Evolutionary conservation across 2,888 invertebrate genomes (phyloP).

Genomic region (Frankliniella intonsa): DNA sequence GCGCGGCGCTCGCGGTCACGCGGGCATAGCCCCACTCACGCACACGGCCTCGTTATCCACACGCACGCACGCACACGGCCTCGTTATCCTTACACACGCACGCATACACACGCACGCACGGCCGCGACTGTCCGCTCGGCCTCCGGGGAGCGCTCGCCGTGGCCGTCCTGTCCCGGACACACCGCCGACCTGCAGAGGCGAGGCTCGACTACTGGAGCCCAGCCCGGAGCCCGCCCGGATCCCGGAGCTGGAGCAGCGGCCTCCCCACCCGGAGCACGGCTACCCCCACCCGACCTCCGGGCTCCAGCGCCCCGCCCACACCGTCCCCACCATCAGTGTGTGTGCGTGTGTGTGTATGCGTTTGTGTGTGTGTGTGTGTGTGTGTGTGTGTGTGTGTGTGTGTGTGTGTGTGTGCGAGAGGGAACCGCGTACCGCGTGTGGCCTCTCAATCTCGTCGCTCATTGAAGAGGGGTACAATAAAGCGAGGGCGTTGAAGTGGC

Average conservation of each 20-base stretch:
- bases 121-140: not conserved
- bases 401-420: too few relatives aligned
- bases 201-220: not conserved
- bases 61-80: not conserved
- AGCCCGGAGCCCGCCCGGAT: not conserved
- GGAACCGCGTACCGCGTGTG: too few relatives aligned
- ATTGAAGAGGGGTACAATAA: too few relatives aligned
- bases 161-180: not conserved
- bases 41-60: not conserved
- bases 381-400: too few relatives aligned
- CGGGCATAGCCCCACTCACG: not conserved
- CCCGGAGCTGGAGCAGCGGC: not conserved
- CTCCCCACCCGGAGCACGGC: not conserved
- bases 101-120: not conserved
- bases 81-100: too few relatives aligned
- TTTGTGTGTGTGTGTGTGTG: too few relatives aligned
- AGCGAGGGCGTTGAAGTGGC: too few relatives aligned
- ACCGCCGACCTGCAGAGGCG: not conserved
- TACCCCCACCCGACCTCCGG: not conserved
- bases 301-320: not conserved
- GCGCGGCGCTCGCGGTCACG: conserved; percentile 32
- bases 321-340: not conserved
- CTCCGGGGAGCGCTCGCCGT: not conserved
- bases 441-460: too few relatives aligned
- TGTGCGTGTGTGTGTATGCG: too few relatives aligned